Conservation (phyloP, 2,888 invertebrate genomes). For the Cataglyphis altisquamis region DNA sequence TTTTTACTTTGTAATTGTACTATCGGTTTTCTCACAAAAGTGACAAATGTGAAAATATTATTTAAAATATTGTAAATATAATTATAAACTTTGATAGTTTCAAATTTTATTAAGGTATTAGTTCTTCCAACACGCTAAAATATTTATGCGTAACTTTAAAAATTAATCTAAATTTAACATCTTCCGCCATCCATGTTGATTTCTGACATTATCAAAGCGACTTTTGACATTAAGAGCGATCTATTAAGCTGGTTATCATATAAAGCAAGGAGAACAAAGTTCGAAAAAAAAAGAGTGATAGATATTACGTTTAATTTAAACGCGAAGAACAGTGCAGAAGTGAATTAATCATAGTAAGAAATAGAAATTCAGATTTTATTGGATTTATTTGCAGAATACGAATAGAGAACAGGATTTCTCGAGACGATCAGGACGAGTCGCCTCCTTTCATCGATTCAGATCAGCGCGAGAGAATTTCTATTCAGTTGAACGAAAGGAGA, state of each 20-base stretch:
- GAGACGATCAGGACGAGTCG: conserved; percentile 4
- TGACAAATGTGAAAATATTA: not conserved
- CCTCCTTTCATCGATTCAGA: conserved; percentile 17
- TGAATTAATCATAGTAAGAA: conserved; percentile 34
- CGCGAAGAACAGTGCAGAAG: not conserved
- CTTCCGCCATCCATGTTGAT: not conserved
- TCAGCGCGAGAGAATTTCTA: conserved; percentile 20
- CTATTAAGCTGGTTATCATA: not conserved
- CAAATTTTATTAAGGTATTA: not conserved
- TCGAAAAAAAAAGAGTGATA: not conserved
- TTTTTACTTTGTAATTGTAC: not conserved
- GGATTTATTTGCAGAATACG: conserved; percentile 14
- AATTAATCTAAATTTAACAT: conserved; percentile 3
- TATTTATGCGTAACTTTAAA: not conserved
- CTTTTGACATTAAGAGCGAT: not conserved
- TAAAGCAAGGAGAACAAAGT: not conserved
- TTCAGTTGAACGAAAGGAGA: not conserved
- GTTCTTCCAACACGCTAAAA: not conserved
- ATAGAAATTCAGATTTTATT: conserved; percentile 23
- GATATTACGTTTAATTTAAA: conserved; percentile 19
- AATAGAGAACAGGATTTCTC: conserved; percentile 8
- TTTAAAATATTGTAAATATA: not conserved
- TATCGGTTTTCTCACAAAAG: not conserved
- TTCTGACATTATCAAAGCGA: conserved; percentile 16
- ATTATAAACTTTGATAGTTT: not conserved